Percentiles rank a stretch among this genome's conserved stretches.
These are phyloP conservation scores for Microcebus griseorufus DNA, from an alignment of 2,113 vertebrate genomes.

Conservation along the genomic window DNA sequence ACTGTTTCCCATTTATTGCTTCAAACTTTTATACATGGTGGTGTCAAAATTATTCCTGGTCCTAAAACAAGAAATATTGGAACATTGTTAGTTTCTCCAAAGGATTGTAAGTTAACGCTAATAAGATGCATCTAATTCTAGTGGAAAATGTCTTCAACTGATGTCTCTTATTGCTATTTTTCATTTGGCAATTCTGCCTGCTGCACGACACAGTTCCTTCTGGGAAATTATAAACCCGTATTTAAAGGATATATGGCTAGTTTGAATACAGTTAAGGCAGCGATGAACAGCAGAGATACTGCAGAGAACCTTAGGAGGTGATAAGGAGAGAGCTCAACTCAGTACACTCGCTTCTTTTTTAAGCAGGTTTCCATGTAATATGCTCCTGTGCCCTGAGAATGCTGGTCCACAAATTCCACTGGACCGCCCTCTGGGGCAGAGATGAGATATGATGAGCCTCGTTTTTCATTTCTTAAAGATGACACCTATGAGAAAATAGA, in stretches of 20 bases:
- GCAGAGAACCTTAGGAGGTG: background rate
- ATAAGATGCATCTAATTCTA: background rate
- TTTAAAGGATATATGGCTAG: slow-evolving; percentile 75
- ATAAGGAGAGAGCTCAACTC: slow-evolving; percentile 29
- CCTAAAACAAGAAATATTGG: slow-evolving; percentile 42
- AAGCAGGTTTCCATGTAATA: slow-evolving; percentile 92
- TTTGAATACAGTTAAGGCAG: slow-evolving; percentile 81
- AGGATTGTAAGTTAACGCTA: background rate
- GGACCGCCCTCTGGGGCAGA: slow-evolving; percentile 88
- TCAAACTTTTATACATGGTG: slow-evolving; percentile 61
- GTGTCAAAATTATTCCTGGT: slow-evolving; percentile 57
- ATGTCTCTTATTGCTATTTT: slow-evolving; percentile 2
- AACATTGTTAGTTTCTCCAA: background rate
- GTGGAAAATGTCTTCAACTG: background rate
- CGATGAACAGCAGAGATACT: slow-evolving; percentile 75
- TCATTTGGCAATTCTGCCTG: slow-evolving; percentile 36
- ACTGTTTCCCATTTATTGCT: slow-evolving; percentile 83
- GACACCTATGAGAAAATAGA: slow-evolving; percentile 79
- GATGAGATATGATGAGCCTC: slow-evolving; percentile 90
- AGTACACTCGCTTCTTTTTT: slow-evolving; percentile 96
- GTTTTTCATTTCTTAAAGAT: slow-evolving; percentile 91
- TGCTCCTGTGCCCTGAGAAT: slow-evolving; percentile 87
- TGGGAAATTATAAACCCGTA: slow-evolving; percentile 56
- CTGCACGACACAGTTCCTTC: slow-evolving; percentile 40
- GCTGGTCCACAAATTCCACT: slow-evolving; percentile 87